Base-by-base conservation (phyloP, 2,888 invertebrate genomes). In the Drosophila monieri region DNA sequence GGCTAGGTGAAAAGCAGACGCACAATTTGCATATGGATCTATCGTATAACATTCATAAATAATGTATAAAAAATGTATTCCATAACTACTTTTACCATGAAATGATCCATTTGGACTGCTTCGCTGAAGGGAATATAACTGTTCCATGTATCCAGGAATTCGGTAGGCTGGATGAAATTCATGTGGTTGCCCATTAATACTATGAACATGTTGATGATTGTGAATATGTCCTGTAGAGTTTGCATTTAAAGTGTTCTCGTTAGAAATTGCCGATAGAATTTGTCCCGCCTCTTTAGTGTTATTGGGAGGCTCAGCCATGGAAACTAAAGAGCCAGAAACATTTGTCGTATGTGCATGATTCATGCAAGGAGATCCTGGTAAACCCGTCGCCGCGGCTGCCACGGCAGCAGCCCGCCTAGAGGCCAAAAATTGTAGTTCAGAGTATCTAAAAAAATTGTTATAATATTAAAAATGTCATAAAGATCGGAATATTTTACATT, bases 111-210 rank as follows among this genome's bases (percentile, higher is more conserved):
- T 93, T 72, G 94, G 94, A 90, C 94, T 94, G 89, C 92, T 88
- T 91, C 95, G 94, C 87, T 95, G 95, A 79, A 95, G 93, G 67
- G 95, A 94, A 90, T 95, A 95, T 79, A 95, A 93, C 92, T 95
- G 95, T 93, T 95, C 95, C 95, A 95, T 95, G 93, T 95, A 95
- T 89, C 94, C 94, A 76, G 93, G 93, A 89, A 95, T 94, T 91
- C 95, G 93, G 90, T 95, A 95, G 74, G 95, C 94, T 81, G 95
- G 94, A 92, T 94, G 94, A 73, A 92, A 91, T 41, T 92, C 91
- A 88, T 91, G 90, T 90, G 93, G 88, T 92, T 94, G 93, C 90
- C 93, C 92, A 43, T 57, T 58, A 9, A 65, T 49, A 8, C 67
- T 53, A 35, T 72, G 81, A 3, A 60, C 47, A 58, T 70, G 78